phyloP scores from a whole-genome alignment of 1,140 invertebrate genomes.

The Atta colombica region DNA sequence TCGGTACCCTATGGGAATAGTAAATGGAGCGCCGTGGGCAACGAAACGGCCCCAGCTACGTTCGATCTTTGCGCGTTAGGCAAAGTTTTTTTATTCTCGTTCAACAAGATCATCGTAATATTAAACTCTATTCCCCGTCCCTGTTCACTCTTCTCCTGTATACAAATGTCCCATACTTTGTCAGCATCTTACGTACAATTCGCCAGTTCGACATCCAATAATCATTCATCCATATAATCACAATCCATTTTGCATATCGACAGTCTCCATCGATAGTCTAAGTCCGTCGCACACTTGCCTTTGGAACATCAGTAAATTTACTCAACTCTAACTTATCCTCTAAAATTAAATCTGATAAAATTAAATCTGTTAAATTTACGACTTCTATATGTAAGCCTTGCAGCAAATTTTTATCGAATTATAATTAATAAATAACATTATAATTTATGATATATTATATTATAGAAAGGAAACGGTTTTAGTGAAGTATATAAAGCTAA shows the following conservation, averaged over 20 bases:
- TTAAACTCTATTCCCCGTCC: slow-evolving; percentile 40
- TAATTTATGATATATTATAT: neutral
- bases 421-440: neutral
- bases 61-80: slow-evolving; percentile 48
- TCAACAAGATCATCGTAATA: slow-evolving; percentile 54
- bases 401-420: neutral
- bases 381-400: too few relatives aligned
- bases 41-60: slow-evolving; percentile 42
- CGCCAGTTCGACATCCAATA: slow-evolving; percentile 20
- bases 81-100: slow-evolving; percentile 36
- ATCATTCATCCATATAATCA: slow-evolving; percentile 18
- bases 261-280: neutral
- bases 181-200: slow-evolving; percentile 32
- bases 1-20: slow-evolving; percentile 68
- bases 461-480: too few relatives aligned
- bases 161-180: slow-evolving; percentile 59
- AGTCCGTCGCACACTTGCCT: slow-evolving; percentile 3
- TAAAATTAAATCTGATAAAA: slow-evolving; percentile 1
- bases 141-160: neutral
- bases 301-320: neutral
- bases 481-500: too few relatives aligned
- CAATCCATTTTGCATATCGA: slow-evolving; percentile 35
- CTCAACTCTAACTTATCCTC: neutral
- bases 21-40: slow-evolving; percentile 62
- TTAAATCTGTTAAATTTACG: too few relatives aligned